phyloP scores from a whole-genome alignment of 1,140 invertebrate species.

The Sitobion miscanthi region DNA sequence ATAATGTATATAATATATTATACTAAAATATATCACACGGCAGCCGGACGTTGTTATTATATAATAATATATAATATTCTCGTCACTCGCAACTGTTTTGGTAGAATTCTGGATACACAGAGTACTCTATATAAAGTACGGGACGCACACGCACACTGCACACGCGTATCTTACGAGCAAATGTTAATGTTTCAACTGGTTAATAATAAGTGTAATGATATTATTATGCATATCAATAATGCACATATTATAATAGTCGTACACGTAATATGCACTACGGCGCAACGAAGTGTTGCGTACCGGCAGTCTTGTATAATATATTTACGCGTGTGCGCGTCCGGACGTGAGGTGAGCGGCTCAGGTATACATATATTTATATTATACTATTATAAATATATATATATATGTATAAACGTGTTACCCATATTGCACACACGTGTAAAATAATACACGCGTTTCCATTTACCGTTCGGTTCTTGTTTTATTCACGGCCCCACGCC shows the following conservation, averaged over 20 bases:
- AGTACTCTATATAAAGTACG: not conserved
- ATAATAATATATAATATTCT: not conserved
- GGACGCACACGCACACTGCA: no score
- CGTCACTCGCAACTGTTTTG: not conserved
- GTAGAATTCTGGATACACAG: not conserved
- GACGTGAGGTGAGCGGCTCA: not conserved
- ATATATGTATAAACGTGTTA: not conserved
- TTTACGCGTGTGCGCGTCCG: not conserved
- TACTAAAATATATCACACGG: not conserved
- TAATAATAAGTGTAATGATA: conserved; percentile 19
- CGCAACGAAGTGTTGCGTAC: not conserved
- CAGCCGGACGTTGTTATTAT: not conserved
- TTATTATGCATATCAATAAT: not conserved
- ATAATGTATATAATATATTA: no score
- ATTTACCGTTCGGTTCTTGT: not conserved
- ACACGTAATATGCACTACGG: not conserved
- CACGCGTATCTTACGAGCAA: not conserved
- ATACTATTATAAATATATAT: conserved; percentile 5
- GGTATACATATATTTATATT: not conserved
- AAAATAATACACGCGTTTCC: not conserved
- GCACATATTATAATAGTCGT: not conserved
- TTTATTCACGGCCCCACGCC: not conserved
- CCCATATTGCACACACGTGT: not conserved
- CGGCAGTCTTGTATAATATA: not conserved
- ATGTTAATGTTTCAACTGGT: not conserved